Conservation (phyloP, 1,140 invertebrate species). For the Onthophagus taurus region DNA sequence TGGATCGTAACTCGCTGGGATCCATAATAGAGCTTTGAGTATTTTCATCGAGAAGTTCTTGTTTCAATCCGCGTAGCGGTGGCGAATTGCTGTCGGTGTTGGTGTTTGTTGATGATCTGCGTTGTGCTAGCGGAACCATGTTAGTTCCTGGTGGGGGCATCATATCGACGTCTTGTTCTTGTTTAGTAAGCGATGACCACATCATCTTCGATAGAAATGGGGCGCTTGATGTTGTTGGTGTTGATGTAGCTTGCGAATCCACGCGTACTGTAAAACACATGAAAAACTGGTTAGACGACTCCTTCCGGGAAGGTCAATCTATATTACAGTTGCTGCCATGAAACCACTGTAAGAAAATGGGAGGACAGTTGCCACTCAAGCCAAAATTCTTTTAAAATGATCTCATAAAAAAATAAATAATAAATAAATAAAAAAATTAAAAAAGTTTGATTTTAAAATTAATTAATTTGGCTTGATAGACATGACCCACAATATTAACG, state of each 20-base stretch:
- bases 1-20: slow-evolving; percentile 23
- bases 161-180: slow-evolving; percentile 45
- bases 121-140: slow-evolving; percentile 41
- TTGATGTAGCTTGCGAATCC: slow-evolving; percentile 19
- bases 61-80: slow-evolving; percentile 47
- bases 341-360: slow-evolving; percentile 35
- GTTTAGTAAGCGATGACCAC: slow-evolving; percentile 35
- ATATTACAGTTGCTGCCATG: slow-evolving; percentile 33
- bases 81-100: slow-evolving; percentile 34
- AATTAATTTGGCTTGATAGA: slow-evolving; percentile 33
- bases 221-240: slow-evolving; percentile 16
- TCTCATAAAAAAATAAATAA: too few relatives aligned
- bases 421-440: too few relatives aligned
- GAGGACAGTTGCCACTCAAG: slow-evolving; percentile 34
- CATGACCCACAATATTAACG: slow-evolving; percentile 35
- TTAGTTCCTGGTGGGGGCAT: slow-evolving; percentile 51
- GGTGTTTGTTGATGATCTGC: slow-evolving; percentile 44
- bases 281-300: slow-evolving; percentile 26
- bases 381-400: too few relatives aligned
- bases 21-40: slow-evolving; percentile 49
- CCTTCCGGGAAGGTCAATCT: slow-evolving; percentile 18
- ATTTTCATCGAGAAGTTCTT: slow-evolving; percentile 59
- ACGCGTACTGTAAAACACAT: slow-evolving; percentile 34
- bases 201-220: slow-evolving; percentile 35
- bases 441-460: too few relatives aligned